These are phyloP conservation scores for Pogonus chalceus DNA, from an alignment of 1,140 invertebrate genomes.

Conservation along the genomic window DNA sequence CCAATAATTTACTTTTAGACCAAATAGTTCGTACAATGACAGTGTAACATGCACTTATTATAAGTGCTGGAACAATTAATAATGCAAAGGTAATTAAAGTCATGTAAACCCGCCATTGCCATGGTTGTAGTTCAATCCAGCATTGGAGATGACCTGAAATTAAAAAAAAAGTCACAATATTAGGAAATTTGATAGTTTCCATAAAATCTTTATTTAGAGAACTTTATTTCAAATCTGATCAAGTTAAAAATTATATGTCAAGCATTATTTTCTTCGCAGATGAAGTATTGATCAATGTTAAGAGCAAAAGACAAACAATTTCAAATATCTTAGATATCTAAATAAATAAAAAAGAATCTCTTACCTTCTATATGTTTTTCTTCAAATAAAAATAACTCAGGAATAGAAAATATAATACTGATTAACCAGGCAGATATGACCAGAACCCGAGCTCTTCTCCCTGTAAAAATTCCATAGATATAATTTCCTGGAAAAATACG, in stretches of 20 bases:
- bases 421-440: constrained; percentile 74
- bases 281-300: too few species aligned
- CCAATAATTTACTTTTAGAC: constrained; percentile 61
- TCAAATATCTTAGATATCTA: too few species aligned
- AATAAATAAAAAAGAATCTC: too few species aligned
- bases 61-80: constrained; percentile 79
- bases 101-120: constrained; percentile 85
- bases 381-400: constrained; percentile 73
- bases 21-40: constrained; percentile 90
- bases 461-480: constrained; percentile 39
- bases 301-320: too few species aligned
- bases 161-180: constrained; percentile 12
- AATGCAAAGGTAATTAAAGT: constrained; percentile 69
- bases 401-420: constrained; percentile 73
- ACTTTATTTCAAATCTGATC: too few species aligned
- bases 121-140: constrained; percentile 74
- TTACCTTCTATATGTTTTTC: constrained; percentile 66
- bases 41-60: constrained; percentile 83
- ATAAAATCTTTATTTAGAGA: too few species aligned
- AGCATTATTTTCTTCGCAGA: too few species aligned
- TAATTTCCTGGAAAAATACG: not conserved
- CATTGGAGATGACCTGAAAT: constrained; percentile 65
- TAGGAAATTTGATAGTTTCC: too few species aligned
- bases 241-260: too few species aligned
- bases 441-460: constrained; percentile 69